Base-by-base conservation (phyloP, 2,113 vertebrate genomes). In the Tichodroma muraria region DNA sequence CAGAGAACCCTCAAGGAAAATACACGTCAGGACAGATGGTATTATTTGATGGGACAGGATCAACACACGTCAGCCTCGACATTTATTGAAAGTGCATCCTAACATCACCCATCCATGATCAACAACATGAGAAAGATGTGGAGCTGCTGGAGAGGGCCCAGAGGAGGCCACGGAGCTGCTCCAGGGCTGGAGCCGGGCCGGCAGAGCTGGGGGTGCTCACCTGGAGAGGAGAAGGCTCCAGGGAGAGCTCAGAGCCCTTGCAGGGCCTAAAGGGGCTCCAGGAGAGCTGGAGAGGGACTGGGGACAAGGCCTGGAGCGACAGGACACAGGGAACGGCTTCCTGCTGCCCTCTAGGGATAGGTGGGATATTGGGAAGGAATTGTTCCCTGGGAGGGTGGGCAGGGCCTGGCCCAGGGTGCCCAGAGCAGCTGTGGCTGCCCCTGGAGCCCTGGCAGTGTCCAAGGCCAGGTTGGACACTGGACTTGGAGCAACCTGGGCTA, bases 351-450 rank as follows among this genome's bases (percentile, higher is more conserved):
- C 40, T 40, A 22, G 57, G 68, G 3, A 0, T 10, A 0, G 40
- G 16, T n/a, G 40, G 64, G 84, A 40, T 30, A 3, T 12, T 54
- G 56, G 40, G 35, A 5, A 40, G 25, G 30, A 49, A 60, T 64
- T 87, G 2, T 4, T 33, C 4, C 5, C 23, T 68, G 11, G 0
- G 22, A 86, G 11, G 33, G 37, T 21, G 31, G 16, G 1, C 0
- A 76, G 31, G 4, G 6, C 18, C 54, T 70, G 54, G 64, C 38
- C 20, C 23, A n/a, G 45, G 15, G 1, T 75, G 6, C 15, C 38
- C 73, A 52, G 63, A 69, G 45, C 0, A 52, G 53, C 63, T 86
- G 54, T 7, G 64, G 23, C n/a, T 63, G 47, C 6, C 16, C 56
- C 65, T 75, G 70, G 15, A 71, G 56, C 85, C 49, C 75, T 79